Conservation (phyloP, 2,113 vertebrate species). For the Erythrocercus mccallii region DNA sequence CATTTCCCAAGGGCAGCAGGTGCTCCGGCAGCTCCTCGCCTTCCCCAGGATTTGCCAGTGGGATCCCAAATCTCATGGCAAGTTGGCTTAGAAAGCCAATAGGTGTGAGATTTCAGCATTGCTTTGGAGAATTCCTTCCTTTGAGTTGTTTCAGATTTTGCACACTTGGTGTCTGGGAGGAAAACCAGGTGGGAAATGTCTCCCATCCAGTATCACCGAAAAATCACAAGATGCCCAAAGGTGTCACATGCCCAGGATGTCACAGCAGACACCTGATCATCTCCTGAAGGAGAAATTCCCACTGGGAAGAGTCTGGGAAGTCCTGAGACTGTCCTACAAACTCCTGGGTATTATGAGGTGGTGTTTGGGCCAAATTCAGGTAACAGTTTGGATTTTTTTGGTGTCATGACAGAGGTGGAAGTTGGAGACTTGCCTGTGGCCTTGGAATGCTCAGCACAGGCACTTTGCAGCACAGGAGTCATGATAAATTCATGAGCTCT, state of each 20-base stretch:
- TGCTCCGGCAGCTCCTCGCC: not conserved
- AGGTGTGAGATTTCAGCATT: not conserved
- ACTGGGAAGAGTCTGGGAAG: not conserved
- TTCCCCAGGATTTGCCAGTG: not conserved
- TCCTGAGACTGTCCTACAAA: not conserved
- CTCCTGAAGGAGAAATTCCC: not conserved
- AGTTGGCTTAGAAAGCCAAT: not conserved
- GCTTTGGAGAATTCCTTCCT: not conserved
- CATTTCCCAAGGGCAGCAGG: not conserved
- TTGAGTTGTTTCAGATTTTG: not conserved
- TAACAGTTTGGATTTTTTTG: not conserved
- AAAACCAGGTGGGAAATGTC: not conserved
- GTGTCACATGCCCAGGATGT: fast-evolving
- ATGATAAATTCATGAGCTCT: not conserved
- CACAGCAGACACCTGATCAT: not conserved
- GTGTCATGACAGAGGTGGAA: not conserved
- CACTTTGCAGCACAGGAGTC: not conserved
- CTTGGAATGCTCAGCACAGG: not conserved
- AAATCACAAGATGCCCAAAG: not conserved
- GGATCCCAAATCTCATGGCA: not conserved
- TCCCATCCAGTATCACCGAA: not conserved
- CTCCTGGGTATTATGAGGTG: fast-evolving
- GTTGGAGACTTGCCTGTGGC: not conserved
- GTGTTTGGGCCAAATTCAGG: not conserved
- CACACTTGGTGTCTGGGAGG: not conserved